Evolutionary conservation across 2,113 vertebrate genomes (phyloP).

Genomic region (Tachycineta bicolor): DNA sequence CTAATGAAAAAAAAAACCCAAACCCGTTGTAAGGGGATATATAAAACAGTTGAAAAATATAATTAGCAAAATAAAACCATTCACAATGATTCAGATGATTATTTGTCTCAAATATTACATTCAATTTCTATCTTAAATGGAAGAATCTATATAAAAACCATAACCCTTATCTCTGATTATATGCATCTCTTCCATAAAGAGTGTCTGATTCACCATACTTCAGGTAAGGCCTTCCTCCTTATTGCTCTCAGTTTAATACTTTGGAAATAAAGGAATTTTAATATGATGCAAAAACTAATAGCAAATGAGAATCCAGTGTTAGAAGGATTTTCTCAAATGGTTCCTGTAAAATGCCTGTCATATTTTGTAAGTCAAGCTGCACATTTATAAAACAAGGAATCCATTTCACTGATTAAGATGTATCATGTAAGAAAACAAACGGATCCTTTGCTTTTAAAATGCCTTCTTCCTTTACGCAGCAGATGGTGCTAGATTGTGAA

Average conservation of each 20-base stretch:
- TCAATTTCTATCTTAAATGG: background rate
- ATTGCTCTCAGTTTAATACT: background rate
- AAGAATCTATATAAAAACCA: background rate
- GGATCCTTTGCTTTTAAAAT: conserved; percentile 16
- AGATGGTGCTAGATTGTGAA: conserved; percentile 71
- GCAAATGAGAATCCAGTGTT: background rate
- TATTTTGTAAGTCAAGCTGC: background rate
- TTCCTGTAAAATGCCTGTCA: background rate
- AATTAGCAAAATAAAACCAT: background rate
- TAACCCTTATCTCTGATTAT: background rate
- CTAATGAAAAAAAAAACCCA: background rate
- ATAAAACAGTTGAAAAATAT: background rate
- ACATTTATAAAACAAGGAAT: background rate
- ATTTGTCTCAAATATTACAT: background rate
- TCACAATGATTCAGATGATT: background rate
- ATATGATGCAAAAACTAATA: background rate
- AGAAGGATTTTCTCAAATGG: background rate
- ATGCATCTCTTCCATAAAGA: background rate
- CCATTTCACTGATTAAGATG: background rate
- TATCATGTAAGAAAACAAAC: background rate
- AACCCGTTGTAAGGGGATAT: background rate
- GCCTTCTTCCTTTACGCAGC: conserved; percentile 7
- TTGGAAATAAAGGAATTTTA: background rate
- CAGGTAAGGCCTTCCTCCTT: background rate
- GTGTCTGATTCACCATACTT: background rate